phyloP scores from a whole-genome alignment of 2,888 invertebrate species.

The Drosophila tripunctata region DNA sequence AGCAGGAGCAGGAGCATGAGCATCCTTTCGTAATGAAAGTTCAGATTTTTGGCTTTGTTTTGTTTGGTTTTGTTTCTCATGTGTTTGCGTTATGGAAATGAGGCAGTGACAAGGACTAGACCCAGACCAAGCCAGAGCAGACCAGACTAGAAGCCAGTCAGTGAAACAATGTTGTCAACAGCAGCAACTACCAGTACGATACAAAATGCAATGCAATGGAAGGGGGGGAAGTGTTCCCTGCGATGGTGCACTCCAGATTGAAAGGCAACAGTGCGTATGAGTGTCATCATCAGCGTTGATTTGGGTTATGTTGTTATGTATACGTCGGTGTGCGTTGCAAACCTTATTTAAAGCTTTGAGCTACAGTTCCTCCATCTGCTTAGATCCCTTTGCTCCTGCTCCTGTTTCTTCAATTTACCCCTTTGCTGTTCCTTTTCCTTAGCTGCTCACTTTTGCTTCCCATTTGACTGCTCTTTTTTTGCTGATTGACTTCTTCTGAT shows the following conservation, averaged over 20 bases:
- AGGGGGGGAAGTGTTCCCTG: slow-evolving; percentile 5
- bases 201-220: slow-evolving; percentile 18
- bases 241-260: slow-evolving; percentile 35
- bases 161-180: slow-evolving; percentile 78
- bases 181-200: slow-evolving; percentile 56
- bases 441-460: no score
- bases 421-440: no score
- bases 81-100: slow-evolving; percentile 70
- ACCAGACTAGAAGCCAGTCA: slow-evolving; percentile 12
- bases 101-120: slow-evolving; percentile 55
- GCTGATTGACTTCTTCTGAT: no score
- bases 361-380: no score
- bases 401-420: not conserved
- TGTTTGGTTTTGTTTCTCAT: slow-evolving; percentile 8
- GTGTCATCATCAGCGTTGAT: slow-evolving; percentile 73
- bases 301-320: slow-evolving; percentile 51
- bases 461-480: no score
- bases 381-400: not conserved
- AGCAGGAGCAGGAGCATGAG: slow-evolving; percentile 21
- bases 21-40: slow-evolving; percentile 72
- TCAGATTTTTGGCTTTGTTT: slow-evolving; percentile 73
- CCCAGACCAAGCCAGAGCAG: slow-evolving; percentile 17
- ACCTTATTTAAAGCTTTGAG: slow-evolving; percentile 35
- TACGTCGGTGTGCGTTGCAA: slow-evolving; percentile 22
- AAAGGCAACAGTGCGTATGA: slow-evolving; percentile 77